A percentile compares a stretch with the other conserved stretches of the same genome.
These are phyloP conservation scores for Neomorphus geoffroyi DNA, from an alignment of 2,797 vertebrate genomes.

Conservation along the genomic window DNA sequence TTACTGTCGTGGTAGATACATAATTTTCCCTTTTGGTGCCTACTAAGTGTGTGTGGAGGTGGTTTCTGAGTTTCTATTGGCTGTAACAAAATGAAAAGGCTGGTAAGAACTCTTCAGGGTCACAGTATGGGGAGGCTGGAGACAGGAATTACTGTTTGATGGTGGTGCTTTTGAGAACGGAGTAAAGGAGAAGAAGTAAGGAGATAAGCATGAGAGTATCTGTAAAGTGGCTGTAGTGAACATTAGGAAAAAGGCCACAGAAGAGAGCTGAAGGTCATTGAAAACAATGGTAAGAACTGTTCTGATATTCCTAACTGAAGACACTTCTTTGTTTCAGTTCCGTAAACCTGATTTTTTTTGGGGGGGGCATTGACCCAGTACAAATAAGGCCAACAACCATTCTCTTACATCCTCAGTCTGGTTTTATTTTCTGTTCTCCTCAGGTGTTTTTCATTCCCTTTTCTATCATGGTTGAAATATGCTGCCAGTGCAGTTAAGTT, in stretches of 20 bases:
- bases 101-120: neutral
- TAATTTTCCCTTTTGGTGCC: fast-evolving
- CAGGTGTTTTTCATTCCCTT: neutral
- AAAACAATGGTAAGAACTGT: neutral
- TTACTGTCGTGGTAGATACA: neutral
- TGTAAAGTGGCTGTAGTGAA: neutral
- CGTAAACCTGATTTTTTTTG: neutral
- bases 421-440: neutral
- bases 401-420: neutral
- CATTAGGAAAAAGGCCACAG: neutral
- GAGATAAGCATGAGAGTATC: neutral
- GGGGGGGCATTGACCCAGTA: neutral
- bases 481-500: neutral
- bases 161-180: neutral
- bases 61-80: neutral
- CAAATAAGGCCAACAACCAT: neutral
- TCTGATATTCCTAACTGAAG: neutral
- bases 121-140: no score
- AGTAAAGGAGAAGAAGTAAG: neutral
- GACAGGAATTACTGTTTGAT: neutral
- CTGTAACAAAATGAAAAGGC: neutral
- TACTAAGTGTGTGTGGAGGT: neutral
- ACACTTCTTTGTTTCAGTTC: neutral
- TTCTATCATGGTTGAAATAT: neutral
- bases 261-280: neutral